Evolutionary conservation across 2,797 vertebrate species (phyloP).

Genomic region (Petrocephalus schoutedeni): DNA sequence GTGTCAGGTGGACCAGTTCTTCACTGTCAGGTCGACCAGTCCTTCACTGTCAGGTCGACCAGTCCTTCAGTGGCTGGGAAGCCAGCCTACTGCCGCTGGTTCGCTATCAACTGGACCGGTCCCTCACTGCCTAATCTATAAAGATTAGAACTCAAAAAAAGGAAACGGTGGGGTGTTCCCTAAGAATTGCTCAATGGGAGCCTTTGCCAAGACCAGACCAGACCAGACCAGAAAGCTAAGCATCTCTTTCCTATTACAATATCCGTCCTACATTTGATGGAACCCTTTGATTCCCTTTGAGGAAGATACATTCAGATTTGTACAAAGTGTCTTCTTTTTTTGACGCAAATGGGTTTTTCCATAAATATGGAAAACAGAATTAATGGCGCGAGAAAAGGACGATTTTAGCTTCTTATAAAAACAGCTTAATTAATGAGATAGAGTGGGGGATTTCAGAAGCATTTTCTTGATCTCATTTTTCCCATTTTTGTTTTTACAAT

Average conservation of each 20-base stretch:
- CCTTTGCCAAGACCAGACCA: neutral
- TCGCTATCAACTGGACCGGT: neutral
- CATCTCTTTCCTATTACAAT: neutral
- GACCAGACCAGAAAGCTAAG: neutral
- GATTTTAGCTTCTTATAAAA: neutral
- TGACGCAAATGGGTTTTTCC: neutral
- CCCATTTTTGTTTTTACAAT: neutral
- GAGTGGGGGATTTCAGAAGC: neutral
- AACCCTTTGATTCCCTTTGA: neutral
- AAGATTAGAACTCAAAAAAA: neutral
- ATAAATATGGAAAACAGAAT: neutral
- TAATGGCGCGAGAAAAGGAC: neutral
- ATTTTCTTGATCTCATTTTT: neutral
- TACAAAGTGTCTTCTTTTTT: neutral
- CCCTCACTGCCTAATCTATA: neutral
- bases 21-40: no score
- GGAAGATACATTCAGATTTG: neutral
- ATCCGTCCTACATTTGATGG: neutral
- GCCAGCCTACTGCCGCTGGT: neutral
- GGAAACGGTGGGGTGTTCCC: neutral
- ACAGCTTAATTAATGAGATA: neutral
- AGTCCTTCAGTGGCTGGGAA: no score
- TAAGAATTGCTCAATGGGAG: neutral
- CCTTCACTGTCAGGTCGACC: no score
- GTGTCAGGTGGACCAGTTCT: no score